Base-by-base conservation (phyloP, 2,113 vertebrate species). In the Percopsis transmontana region DNA sequence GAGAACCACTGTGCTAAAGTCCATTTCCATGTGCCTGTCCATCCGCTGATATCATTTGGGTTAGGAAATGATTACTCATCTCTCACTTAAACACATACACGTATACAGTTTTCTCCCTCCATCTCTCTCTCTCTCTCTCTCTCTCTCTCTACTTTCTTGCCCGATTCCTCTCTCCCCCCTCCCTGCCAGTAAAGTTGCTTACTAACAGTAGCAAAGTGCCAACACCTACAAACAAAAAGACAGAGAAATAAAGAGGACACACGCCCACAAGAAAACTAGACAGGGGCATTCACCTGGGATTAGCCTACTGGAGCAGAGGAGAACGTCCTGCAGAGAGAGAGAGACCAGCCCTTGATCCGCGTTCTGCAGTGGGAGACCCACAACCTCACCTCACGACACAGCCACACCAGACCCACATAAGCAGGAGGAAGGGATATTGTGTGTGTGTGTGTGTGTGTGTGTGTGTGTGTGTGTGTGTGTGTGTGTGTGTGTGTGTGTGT, bases 371-470 rank as follows among this genome's bases (percentile, higher is more conserved):
- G n/a, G 66, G 27, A 72, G 71, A 74, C 50, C 59, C 58, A 64
- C 64, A 81, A 62, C 54, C 33, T 42, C 77, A 59, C 40, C 38
- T 40, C 54, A 61, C 24, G n/a, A 52, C 39, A 18, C 61, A 52
- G 69, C 63, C 16, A 51, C 7, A 58, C 63, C 65, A 59, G 68
- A 63, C 72, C 16, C 59, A 80, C 3, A 53, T 33, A 68, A 66
- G 51, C 38, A 54, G 42, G 11, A 3, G 14, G 42, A 12, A 7
- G 40, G 40, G 40, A 41, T 41, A 4, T 16, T 27, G 5, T 54
- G 44, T 62, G 57, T 51, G 58, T 23, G 52, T 53, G 50, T 70
- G 85, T 82, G 65, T 64, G 85, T 63, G 51, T 5, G 45, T 42
- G 33, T 44, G 20, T 11, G 56, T 60, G 21, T 54, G 65, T n/a